phyloP scores from a whole-genome alignment of 2,113 vertebrate genomes.

The Burhinus oedicnemus region DNA sequence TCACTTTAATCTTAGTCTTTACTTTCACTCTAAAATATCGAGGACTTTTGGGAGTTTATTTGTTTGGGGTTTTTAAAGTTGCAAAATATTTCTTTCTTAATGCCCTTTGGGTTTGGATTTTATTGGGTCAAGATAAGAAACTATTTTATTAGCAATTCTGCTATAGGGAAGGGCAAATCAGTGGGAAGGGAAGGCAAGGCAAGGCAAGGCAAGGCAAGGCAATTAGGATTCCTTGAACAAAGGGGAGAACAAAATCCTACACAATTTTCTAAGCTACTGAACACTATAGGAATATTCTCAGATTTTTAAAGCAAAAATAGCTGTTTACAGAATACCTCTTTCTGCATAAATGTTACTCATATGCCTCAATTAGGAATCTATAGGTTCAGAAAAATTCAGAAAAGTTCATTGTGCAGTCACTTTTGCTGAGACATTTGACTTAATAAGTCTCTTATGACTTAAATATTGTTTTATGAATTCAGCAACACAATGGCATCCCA shows the following conservation, averaged over 20 bases:
- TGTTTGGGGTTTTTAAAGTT: not conserved
- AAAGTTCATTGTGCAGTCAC: not conserved
- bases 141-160: not conserved
- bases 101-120: not conserved
- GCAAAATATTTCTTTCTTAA: not conserved
- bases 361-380: accelerated
- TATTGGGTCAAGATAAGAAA: not conserved
- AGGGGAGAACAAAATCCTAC: not conserved
- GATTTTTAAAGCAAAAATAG: not conserved
- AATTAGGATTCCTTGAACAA: not conserved
- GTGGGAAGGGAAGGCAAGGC: not conserved
- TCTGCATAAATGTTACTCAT: not conserved
- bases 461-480: not conserved
- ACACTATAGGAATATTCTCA: not conserved
- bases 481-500: not conserved
- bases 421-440: not conserved
- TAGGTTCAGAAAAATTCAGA: not conserved
- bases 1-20: not conserved
- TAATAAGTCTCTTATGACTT: not conserved
- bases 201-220: not conserved
- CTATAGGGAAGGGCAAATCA: not conserved
- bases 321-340: not conserved
- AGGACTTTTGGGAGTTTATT: not conserved
- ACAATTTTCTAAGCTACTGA: not conserved
- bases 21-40: not conserved